These are phyloP conservation scores for Drosophila tropicalis DNA, from an alignment of 1,140 invertebrate genomes.

Conservation along the genomic window DNA sequence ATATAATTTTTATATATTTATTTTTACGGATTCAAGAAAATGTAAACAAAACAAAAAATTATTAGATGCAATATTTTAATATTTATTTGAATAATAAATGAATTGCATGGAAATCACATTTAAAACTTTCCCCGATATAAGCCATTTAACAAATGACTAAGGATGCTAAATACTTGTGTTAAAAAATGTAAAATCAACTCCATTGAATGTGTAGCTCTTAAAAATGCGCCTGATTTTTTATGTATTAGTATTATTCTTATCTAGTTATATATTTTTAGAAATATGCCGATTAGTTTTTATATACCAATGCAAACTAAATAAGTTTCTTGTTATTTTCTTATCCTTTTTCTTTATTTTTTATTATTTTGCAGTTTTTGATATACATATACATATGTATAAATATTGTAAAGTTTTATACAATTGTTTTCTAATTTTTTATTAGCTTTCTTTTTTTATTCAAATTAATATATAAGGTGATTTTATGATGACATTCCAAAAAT, in stretches of 20 bases:
- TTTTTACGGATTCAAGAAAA: too few species aligned
- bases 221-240: slow-evolving; percentile 53
- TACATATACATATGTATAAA: slow-evolving; percentile 51
- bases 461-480: slow-evolving; percentile 65
- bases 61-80: too few species aligned
- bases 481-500: slow-evolving; percentile 79
- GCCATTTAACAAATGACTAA: slow-evolving; percentile 60
- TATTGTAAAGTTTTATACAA: slow-evolving; percentile 54
- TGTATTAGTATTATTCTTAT: slow-evolving; percentile 52
- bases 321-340: not conserved
- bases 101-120: slow-evolving; percentile 35
- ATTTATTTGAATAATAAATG: too few species aligned
- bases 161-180: slow-evolving; percentile 79
- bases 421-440: slow-evolving; percentile 31
- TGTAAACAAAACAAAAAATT: too few species aligned
- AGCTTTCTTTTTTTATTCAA: slow-evolving; percentile 38
- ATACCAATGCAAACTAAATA: not conserved
- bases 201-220: slow-evolving; percentile 62
- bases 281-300: not conserved
- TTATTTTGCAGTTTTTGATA: not conserved
- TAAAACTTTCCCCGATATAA: slow-evolving; percentile 33
- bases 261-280: slow-evolving; percentile 29
- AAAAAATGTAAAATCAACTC: slow-evolving; percentile 41
- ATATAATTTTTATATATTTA: too few species aligned
- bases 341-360: not conserved